These are phyloP conservation scores for Venusia cambrica DNA, from an alignment of 2,888 invertebrate species.

Conservation along the genomic window DNA sequence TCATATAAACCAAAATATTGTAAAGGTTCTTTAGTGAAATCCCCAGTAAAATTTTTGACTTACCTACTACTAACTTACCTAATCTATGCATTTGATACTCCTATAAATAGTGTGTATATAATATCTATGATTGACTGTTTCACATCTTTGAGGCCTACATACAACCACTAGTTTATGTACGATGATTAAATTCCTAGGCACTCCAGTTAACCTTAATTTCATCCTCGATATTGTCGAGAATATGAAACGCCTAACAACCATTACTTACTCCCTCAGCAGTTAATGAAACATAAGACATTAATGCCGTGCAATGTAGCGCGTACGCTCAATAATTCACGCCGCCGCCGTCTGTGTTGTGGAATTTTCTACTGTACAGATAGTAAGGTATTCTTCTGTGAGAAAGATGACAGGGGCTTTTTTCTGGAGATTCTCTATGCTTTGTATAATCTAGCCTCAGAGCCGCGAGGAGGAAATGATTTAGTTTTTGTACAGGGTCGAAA, in stretches of 20 bases:
- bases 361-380: conserved; percentile 1
- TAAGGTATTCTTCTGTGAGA: conserved; percentile 1
- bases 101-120: too few species aligned
- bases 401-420: conserved; percentile 1
- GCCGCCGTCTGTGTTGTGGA: conserved; percentile 2
- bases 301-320: conserved; percentile 18
- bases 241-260: conserved; percentile 8
- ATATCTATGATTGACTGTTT: too few species aligned
- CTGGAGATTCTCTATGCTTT: too few species aligned
- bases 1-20: too few species aligned
- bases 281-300: conserved; percentile 24
- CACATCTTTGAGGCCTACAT: conserved; percentile 1
- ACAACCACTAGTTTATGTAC: conserved; percentile 4
- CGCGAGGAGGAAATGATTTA: too few species aligned
- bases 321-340: conserved; percentile 11
- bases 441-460: too few species aligned
- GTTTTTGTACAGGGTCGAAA: too few species aligned
- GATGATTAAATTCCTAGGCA: not conserved
- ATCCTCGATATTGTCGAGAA: conserved; percentile 1
- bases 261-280: conserved; percentile 15
- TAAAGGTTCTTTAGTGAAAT: too few species aligned
- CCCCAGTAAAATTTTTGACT: too few species aligned
- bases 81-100: too few species aligned
- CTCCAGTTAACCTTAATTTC: not conserved
- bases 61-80: too few species aligned